A percentile compares a stretch with the other conserved stretches of the same genome.
These are phyloP conservation scores for Polylopha cassiicola DNA, from an alignment of 2,888 invertebrate species.

Conservation along the genomic window DNA sequence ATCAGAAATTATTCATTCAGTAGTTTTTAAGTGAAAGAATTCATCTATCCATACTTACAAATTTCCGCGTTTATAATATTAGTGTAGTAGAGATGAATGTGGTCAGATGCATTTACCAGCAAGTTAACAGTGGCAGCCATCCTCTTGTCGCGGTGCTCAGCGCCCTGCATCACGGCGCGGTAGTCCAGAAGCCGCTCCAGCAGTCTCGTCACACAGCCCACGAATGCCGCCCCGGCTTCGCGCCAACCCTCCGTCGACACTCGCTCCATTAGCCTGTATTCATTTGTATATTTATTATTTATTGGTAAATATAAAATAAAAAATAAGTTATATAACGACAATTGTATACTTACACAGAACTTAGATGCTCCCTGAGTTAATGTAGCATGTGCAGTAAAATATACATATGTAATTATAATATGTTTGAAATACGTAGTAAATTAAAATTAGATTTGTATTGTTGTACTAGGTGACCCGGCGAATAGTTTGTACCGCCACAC, in stretches of 20 bases:
- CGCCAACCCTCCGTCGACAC: constrained; percentile 93
- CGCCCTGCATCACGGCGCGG: constrained; percentile 95
- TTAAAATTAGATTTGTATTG: too few species aligned
- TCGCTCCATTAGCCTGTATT: constrained; percentile 87
- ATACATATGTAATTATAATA: constrained; percentile 6
- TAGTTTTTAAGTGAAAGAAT: too few species aligned
- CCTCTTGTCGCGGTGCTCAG: constrained; percentile 95
- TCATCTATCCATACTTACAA: too few species aligned
- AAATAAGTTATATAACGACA: neutral
- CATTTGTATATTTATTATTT: neutral
- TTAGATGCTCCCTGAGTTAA: constrained; percentile 88
- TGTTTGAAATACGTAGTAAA: neutral
- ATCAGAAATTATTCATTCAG: too few species aligned
- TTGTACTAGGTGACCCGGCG: too few species aligned
- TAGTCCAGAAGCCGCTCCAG: constrained; percentile 94
- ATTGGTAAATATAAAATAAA: neutral
- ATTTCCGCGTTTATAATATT: too few species aligned
- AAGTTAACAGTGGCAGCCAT: constrained; percentile 98
- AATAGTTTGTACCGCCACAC: too few species aligned
- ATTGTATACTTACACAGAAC: constrained; percentile 89
- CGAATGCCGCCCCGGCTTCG: constrained; percentile 94
- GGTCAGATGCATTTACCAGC: constrained; percentile 75
- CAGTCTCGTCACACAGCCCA: constrained; percentile 92
- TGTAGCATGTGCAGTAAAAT: constrained; percentile 46
- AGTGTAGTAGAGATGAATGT: too few species aligned